Conservation (phyloP, 2,113 vertebrate species). For the Aythya baeri region DNA sequence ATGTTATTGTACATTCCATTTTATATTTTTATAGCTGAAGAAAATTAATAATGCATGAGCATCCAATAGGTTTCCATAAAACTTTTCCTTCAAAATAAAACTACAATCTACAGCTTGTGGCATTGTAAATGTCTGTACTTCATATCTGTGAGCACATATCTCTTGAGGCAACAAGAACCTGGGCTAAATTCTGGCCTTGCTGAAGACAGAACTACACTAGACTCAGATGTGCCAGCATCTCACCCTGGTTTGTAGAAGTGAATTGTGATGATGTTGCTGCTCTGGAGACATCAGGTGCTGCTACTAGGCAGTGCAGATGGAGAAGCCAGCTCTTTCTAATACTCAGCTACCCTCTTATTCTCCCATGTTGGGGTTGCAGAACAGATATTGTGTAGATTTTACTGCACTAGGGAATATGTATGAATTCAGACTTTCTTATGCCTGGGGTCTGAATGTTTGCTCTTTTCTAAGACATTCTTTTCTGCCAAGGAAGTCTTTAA, state of each 20-base stretch:
- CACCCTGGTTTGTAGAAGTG: conserved; percentile 3
- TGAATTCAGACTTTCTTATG: not conserved
- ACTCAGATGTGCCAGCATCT: conserved; percentile 20
- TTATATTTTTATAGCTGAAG: conserved; percentile 68
- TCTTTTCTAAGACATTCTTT: not conserved
- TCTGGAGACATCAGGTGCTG: conserved; percentile 61
- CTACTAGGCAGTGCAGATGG: conserved; percentile 53
- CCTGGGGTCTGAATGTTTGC: not conserved
- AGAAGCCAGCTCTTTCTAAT: not conserved
- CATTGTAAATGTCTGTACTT: conserved; percentile 40
- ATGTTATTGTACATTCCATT: conserved; percentile 71
- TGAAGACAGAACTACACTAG: conserved; percentile 21
- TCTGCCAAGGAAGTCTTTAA: not conserved
- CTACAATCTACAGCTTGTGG: conserved; percentile 35
- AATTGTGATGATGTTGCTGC: conserved; percentile 36
- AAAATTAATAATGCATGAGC: conserved; percentile 77
- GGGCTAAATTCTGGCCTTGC: conserved; percentile 26
- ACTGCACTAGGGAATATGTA: not conserved
- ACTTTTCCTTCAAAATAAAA: conserved; percentile 61
- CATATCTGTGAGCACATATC: conserved; percentile 14
- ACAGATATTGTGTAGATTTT: not conserved
- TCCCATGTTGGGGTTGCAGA: not conserved
- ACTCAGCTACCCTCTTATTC: conserved; percentile 20
- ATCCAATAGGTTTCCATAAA: conserved; percentile 63
- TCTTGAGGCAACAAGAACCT: conserved; percentile 20